Base-by-base conservation (phyloP, 1,140 invertebrate genomes). In the Phthorimaea operculella region DNA sequence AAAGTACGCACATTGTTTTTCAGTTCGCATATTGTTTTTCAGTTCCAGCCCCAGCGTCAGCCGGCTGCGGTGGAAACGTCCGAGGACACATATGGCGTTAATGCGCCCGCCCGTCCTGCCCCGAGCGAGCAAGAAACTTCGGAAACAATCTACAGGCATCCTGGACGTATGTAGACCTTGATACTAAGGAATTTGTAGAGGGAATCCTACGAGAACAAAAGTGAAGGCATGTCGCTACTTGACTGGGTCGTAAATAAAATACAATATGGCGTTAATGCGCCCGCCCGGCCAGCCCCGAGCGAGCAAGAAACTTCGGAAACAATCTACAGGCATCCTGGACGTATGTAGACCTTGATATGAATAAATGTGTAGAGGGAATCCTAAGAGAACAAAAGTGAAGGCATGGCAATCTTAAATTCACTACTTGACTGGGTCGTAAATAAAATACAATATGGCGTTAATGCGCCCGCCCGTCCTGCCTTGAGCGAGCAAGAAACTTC, bases 221-320 rank as follows among this genome's bases (percentile, higher is more conserved):
- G n/a, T n/a, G n/a, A n/a, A n/a, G n/a, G n/a, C n/a, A n/a, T n/a
- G n/a, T n/a, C n/a, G n/a, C n/a, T n/a, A n/a, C n/a, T n/a, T n/a
- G n/a, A n/a, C n/a, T n/a, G n/a, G n/a, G n/a, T n/a, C n/a, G n/a
- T n/a, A n/a, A n/a, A n/a, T n/a, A n/a, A n/a, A n/a, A n/a, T n/a
- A n/a, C n/a, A n/a, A 17, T 33, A 58, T 52, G 48, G 53, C 44
- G 55, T 48, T 21, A 54, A 51, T 14, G 39, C 50, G 14, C 21
- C 49, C 9, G 21, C 21, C 21, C 21, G 6, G 21, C 21, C 21
- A 28, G 21, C 21, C 21, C 42, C 63, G 9, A 10, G 51, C 4
- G 81, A 84, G 49, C 81, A 79, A 66, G 75, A 80, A 55, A 60
- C 70, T 42, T 84, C 76, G 9, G 81, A 75, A 68, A 71, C 70